Evolutionary conservation across 2,888 invertebrate genomes (phyloP).

Genomic region (Metallyticus violacea): DNA sequence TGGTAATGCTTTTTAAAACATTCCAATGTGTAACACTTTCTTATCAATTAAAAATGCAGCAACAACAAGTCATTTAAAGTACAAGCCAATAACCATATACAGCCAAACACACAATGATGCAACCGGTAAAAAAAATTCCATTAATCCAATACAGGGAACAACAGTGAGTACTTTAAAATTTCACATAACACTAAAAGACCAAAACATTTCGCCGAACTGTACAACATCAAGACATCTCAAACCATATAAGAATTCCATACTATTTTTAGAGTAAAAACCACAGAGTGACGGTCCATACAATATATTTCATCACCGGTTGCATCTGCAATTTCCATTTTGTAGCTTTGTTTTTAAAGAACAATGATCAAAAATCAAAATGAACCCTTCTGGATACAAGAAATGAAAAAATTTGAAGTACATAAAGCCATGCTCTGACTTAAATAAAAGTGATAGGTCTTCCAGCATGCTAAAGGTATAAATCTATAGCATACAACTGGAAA

Average conservation of each 20-base stretch:
- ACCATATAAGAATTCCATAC: neutral
- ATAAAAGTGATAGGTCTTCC: neutral
- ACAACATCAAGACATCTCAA: neutral
- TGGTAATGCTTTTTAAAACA: neutral
- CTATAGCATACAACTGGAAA: neutral
- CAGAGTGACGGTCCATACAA: neutral
- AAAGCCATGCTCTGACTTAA: conserved; percentile 17
- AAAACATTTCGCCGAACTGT: neutral
- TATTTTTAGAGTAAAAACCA: neutral
- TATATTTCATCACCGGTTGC: conserved; percentile 21
- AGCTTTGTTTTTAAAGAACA: conserved; percentile 23
- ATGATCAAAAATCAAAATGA: conserved; percentile 8
- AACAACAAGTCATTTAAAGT: conserved; percentile 24
- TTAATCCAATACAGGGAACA: conserved; percentile 15
- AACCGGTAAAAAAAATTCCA: conserved; percentile 22
- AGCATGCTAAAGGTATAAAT: neutral
- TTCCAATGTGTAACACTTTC: neutral
- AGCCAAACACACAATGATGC: conserved; percentile 26
- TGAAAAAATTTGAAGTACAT: conserved; percentile 20
- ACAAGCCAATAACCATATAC: conserved; percentile 17
- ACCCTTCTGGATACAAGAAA: neutral
- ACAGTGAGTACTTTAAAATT: neutral
- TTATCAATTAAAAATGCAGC: conserved; percentile 8
- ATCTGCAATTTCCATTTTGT: conserved; percentile 17
- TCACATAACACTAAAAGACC: neutral